A percentile compares a stretch with the other conserved stretches of the same genome.
Conservation (phyloP, 2,888 invertebrate species). For the Diarsia dahlii region DNA sequence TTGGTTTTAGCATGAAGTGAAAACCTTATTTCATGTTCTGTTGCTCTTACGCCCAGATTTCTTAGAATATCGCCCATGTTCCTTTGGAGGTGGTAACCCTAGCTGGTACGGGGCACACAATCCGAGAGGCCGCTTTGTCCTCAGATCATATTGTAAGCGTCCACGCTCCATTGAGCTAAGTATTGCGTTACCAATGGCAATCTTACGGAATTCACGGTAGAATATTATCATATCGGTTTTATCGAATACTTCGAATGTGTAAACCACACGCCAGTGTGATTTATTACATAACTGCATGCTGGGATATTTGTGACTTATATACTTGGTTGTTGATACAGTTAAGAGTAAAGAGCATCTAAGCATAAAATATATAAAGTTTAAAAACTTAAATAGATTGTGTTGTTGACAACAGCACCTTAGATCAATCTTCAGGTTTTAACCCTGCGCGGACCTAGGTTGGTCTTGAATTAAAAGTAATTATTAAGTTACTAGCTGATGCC, state of each 20-base stretch:
- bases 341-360: neutral
- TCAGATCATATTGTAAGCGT: conserved; percentile 62
- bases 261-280: neutral
- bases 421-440: too few relatives aligned
- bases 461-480: too few relatives aligned
- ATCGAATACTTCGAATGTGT: neutral
- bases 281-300: neutral
- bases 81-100: neutral
- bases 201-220: conserved; percentile 20
- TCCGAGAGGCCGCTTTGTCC: conserved; percentile 51
- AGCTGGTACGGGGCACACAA: conserved; percentile 33
- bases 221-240: neutral
- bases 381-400: neutral
- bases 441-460: too few relatives aligned
- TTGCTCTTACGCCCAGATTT: neutral
- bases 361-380: neutral
- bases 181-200: conserved; percentile 47
- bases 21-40: neutral
- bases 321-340: neutral
- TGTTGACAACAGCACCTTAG: too few relatives aligned
- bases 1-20: neutral
- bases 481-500: too few relatives aligned
- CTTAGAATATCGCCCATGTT: neutral
- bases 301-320: neutral
- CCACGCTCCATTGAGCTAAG: conserved; percentile 52